These are phyloP conservation scores for Oncorhynchus mykiss DNA, from an alignment of 2,113 vertebrate genomes.

Conservation along the genomic window DNA sequence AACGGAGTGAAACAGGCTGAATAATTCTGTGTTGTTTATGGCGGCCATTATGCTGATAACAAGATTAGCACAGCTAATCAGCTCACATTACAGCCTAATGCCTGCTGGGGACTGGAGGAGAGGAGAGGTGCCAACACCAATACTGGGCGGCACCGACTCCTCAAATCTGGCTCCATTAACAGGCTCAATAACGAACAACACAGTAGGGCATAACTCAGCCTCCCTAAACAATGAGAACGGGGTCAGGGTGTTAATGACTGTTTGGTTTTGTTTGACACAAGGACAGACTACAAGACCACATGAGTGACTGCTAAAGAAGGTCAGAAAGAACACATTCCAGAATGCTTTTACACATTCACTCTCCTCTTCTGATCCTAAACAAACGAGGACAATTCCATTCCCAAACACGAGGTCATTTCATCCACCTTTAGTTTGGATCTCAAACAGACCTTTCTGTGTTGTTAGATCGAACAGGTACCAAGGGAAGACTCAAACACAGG, in stretches of 20 bases:
- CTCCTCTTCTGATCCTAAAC: neutral
- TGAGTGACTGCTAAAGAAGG: neutral
- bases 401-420: neutral
- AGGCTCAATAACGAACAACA: neutral
- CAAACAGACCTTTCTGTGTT: too few relatives aligned
- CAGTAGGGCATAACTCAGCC: neutral
- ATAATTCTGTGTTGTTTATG: conserved; percentile 33
- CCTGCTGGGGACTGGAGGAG: neutral
- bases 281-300: neutral
- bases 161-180: neutral
- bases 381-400: neutral
- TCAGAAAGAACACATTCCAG: neutral
- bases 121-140: neutral
- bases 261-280: neutral
- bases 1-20: conserved; percentile 7
- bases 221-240: neutral
- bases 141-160: neutral
- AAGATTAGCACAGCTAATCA: conserved; percentile 33
- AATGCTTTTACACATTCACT: neutral
- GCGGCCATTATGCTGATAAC: conserved; percentile 26
- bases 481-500: too few relatives aligned
- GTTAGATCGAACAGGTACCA: too few relatives aligned
- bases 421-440: neutral
- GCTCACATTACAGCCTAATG: conserved; percentile 25
- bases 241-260: too few relatives aligned